Evolutionary conservation across 2,888 invertebrate genomes (phyloP).

Genomic region (Venusia cambrica): DNA sequence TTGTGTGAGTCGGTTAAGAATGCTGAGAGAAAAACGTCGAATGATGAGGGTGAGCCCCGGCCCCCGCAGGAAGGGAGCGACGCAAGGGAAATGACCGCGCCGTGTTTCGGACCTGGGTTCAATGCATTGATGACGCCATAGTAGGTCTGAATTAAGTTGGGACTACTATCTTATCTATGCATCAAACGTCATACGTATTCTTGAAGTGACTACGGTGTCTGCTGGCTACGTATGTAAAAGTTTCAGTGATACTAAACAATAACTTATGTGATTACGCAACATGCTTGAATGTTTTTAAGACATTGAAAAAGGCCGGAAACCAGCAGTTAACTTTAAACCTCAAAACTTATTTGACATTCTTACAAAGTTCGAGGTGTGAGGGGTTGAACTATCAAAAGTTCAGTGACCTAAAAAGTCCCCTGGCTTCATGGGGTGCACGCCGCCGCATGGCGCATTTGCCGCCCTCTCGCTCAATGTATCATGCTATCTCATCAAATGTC

Average conservation of each 20-base stretch:
- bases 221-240: too few relatives aligned
- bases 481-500: constrained; percentile 47
- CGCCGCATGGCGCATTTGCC: constrained; percentile 46
- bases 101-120: constrained; percentile 59
- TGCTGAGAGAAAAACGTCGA: constrained; percentile 50
- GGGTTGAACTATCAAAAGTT: constrained; percentile 59
- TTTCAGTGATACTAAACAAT: too few relatives aligned
- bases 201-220: too few relatives aligned
- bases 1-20: constrained; percentile 39
- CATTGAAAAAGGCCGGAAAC: not conserved
- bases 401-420: constrained; percentile 71
- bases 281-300: too few relatives aligned
- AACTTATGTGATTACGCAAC: not conserved
- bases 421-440: constrained; percentile 68
- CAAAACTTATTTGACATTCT: constrained; percentile 30
- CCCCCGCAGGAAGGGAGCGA: constrained; percentile 31
- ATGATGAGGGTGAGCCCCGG: constrained; percentile 45
- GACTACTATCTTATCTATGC: too few relatives aligned
- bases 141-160: constrained; percentile 31
- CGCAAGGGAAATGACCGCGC: constrained; percentile 29
- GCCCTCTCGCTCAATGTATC: constrained; percentile 53
- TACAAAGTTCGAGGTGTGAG: constrained; percentile 39
- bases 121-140: constrained; percentile 56
- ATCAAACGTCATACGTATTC: too few relatives aligned
- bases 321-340: constrained; percentile 14